Evolutionary conservation across 1,140 invertebrate species (phyloP).

Genomic region (Pseudomyrmex concolor): DNA sequence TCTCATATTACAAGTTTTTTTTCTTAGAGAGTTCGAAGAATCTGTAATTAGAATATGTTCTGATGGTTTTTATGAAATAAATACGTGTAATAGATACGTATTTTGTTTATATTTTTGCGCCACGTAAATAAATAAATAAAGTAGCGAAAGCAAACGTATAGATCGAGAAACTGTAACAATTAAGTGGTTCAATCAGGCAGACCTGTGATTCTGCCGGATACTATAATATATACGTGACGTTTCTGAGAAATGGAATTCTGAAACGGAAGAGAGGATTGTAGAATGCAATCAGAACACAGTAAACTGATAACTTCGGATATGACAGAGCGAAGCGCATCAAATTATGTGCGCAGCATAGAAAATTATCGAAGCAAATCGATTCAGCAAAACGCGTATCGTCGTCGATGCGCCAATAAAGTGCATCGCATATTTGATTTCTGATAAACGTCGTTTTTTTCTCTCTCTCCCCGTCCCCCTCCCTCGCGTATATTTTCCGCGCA

Average conservation of each 20-base stretch:
- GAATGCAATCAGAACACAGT: slow-evolving; percentile 22
- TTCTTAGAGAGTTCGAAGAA: no score
- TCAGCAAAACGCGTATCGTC: slow-evolving; percentile 56
- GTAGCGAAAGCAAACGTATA: neutral
- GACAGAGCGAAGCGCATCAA: slow-evolving; percentile 46
- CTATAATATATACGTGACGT: neutral
- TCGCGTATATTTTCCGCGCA: slow-evolving; percentile 23
- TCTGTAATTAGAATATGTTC: no score
- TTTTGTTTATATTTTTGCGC: neutral
- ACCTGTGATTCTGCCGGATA: neutral
- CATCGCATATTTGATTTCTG: slow-evolving; percentile 49
- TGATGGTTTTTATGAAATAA: neutral
- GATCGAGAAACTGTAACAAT: neutral
- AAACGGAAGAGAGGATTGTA: slow-evolving; percentile 28
- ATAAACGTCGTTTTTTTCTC: slow-evolving; percentile 30
- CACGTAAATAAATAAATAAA: neutral
- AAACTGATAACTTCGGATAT: slow-evolving; percentile 49
- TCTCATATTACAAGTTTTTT: no score
- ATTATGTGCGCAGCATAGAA: slow-evolving; percentile 52
- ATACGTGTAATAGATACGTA: neutral
- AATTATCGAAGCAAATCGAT: slow-evolving; percentile 58
- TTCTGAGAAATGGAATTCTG: slow-evolving; percentile 36
- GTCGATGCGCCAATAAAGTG: slow-evolving; percentile 47
- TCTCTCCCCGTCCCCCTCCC: no score
- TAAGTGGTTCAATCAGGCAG: neutral